Conservation (phyloP, 2,797 vertebrate species). For the Clarias pachynema region DNA sequence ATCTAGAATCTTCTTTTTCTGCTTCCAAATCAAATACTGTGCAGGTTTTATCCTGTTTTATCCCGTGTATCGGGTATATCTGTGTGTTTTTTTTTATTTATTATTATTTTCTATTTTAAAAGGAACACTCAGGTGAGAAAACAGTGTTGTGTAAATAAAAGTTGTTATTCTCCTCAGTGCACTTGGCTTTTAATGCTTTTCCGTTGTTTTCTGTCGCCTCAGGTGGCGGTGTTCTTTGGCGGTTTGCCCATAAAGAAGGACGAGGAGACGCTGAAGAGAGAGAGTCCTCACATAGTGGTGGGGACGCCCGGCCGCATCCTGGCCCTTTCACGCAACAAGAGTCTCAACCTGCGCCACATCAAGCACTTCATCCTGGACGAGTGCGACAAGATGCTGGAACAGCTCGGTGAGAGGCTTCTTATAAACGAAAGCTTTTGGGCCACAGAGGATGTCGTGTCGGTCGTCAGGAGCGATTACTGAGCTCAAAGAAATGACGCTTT, state of each 20-base stretch:
- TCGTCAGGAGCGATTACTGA: too few species aligned
- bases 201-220: neutral
- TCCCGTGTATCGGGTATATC: neutral
- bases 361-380: conserved; percentile 87
- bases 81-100: neutral
- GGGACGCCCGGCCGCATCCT: conserved; percentile 82
- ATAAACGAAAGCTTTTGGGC: neutral
- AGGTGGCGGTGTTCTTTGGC: conserved; percentile 85
- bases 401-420: conserved; percentile 78
- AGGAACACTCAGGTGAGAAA: neutral
- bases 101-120: neutral
- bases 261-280: conserved; percentile 83
- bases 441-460: too few species aligned
- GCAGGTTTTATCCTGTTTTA: neutral
- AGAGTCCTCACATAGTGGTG: conserved; percentile 82
- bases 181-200: neutral
- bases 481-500: too few species aligned
- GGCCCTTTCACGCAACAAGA: conserved; percentile 81
- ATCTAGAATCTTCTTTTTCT: neutral
- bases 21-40: neutral
- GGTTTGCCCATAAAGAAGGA: conserved; percentile 84
- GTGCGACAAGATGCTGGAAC: conserved; percentile 86
- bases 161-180: neutral
- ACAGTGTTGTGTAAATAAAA: neutral
- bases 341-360: conserved; percentile 81